Percentiles rank a stretch among this genome's conserved stretches.
phyloP scores from a whole-genome alignment of 2,113 vertebrate genomes.

The Micromys minutus region DNA sequence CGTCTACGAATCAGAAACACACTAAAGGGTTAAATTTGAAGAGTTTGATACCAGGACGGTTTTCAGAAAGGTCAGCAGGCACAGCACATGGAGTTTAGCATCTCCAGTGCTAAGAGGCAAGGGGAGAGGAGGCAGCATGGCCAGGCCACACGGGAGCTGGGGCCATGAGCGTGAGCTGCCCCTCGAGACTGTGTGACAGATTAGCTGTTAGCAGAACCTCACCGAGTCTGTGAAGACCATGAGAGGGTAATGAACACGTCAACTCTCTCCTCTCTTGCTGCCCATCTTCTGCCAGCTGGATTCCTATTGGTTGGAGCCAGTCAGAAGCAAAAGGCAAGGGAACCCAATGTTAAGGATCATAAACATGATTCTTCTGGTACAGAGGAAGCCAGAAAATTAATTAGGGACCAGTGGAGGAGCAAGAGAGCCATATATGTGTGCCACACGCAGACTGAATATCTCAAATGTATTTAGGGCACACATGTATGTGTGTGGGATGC shows the following conservation, averaged over 20 bases:
- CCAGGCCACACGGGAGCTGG: not conserved
- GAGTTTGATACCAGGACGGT: not conserved
- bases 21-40: not conserved
- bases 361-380: not conserved
- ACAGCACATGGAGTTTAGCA: not conserved
- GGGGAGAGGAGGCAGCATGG: not conserved
- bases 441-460: not conserved
- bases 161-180: not conserved
- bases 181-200: not conserved
- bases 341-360: not conserved
- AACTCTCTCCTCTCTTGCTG: not conserved
- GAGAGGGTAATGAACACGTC: not conserved
- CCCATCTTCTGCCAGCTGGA: not conserved
- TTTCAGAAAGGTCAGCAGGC: not conserved
- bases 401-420: fast-evolving
- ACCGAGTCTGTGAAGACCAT: fast-evolving
- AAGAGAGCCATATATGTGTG: not conserved
- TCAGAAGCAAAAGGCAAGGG: not conserved
- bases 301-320: not conserved
- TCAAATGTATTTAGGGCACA: not conserved
- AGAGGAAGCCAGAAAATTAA: not conserved
- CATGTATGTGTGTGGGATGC: too few species aligned
- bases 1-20: not conserved
- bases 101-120: not conserved
- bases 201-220: not conserved